Percentiles rank a stretch among this genome's conserved stretches.
These are phyloP conservation scores for Macrotrachela quadricornifera DNA, from an alignment of 1,140 invertebrate genomes.

Conservation along the genomic window DNA sequence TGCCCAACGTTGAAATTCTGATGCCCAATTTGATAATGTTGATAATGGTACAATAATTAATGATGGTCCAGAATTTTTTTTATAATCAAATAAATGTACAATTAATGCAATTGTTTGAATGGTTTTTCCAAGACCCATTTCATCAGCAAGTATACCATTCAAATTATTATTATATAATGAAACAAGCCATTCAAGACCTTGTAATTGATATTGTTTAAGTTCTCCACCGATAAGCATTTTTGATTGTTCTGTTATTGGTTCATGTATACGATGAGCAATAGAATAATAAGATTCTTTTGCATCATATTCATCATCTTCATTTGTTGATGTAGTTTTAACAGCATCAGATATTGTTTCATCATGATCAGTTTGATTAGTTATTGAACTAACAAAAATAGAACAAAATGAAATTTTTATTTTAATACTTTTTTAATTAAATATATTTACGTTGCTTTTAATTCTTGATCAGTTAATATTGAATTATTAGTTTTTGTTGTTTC, in stretches of 20 bases:
- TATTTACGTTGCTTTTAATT: constrained; percentile 19
- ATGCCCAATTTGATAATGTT: constrained; percentile 90
- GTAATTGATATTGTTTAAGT: constrained; percentile 67
- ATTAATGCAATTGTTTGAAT: constrained; percentile 67
- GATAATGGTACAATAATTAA: constrained; percentile 90
- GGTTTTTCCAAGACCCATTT: constrained; percentile 41
- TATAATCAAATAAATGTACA: constrained; percentile 90
- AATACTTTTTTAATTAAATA: constrained; percentile 12
- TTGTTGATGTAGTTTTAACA: constrained; percentile 42
- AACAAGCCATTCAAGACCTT: constrained; percentile 92
- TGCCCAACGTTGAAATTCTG: constrained; percentile 97
- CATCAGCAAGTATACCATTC: constrained; percentile 79
- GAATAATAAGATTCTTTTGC: constrained; percentile 39
- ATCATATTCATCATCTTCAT: constrained; percentile 55
- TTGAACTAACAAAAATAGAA: too few species aligned
- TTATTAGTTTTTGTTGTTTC: constrained; percentile 65
- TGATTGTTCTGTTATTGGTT: constrained; percentile 71
- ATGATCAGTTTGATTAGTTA: constrained; percentile 50
- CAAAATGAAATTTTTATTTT: constrained; percentile 39
- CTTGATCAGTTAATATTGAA: constrained; percentile 40
- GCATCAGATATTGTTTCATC: constrained; percentile 12
- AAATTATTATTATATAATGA: constrained; percentile 95
- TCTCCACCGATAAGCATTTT: constrained; percentile 73
- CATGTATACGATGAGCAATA: constrained; percentile 78
- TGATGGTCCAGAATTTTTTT: constrained; percentile 86